phyloP scores from a whole-genome alignment of 2,888 invertebrate species.

The Hydroisotoma schaefferi region DNA sequence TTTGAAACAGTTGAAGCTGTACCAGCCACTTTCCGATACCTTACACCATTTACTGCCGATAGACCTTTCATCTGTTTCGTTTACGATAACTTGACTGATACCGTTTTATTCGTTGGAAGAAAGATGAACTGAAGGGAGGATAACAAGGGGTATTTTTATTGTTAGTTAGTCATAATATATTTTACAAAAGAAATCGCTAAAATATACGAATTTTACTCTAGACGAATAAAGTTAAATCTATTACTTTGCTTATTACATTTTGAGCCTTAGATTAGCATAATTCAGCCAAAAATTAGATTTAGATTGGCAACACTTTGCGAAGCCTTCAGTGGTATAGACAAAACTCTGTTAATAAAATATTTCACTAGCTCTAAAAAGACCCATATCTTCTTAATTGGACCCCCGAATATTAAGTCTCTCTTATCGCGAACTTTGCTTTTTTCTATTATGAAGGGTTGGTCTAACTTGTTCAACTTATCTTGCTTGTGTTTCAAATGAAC shows the following conservation, averaged over 20 bases:
- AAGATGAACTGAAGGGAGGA: conserved; percentile 11
- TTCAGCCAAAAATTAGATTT: background rate
- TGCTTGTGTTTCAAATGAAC: no score
- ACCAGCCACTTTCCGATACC: conserved; percentile 18
- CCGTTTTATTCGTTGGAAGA: conserved; percentile 24
- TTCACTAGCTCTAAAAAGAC: background rate
- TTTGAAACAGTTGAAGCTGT: conserved; percentile 39
- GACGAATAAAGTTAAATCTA: background rate
- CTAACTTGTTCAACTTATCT: no score
- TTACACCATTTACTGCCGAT: conserved; percentile 30
- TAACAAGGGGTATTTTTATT: background rate
- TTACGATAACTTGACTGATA: conserved; percentile 22
- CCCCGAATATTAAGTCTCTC: no score
- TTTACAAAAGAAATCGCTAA: background rate
- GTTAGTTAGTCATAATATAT: background rate
- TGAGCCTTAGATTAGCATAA: background rate
- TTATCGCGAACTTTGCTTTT: no score
- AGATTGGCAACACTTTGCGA: background rate
- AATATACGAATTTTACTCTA: background rate
- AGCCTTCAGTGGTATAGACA: background rate
- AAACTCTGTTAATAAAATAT: background rate
- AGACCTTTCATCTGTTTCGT: conserved; percentile 33
- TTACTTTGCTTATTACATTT: no score
- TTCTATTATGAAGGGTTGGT: no score
- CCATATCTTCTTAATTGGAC: background rate